Evolutionary conservation across 1,140 invertebrate genomes (phyloP).

Genomic region (Psix sp.): DNA sequence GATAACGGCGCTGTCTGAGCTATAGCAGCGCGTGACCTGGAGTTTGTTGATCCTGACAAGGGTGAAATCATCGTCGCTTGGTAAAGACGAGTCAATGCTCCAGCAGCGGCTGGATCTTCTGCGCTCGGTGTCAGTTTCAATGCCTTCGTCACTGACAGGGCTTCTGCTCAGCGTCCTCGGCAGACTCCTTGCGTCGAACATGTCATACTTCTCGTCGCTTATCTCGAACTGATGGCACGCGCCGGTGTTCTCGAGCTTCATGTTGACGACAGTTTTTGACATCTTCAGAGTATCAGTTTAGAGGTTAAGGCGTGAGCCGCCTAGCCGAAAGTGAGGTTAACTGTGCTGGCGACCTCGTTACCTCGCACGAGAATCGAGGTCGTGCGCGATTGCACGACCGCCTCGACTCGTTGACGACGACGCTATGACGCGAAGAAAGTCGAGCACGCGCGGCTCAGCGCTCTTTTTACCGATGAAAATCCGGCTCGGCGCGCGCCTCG

Average conservation of each 20-base stretch:
- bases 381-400: slow-evolving; percentile 24
- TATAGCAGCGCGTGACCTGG: slow-evolving; percentile 74
- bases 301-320: slow-evolving; percentile 9
- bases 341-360: slow-evolving; percentile 33
- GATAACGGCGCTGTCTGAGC: slow-evolving; percentile 78
- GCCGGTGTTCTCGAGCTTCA: slow-evolving; percentile 36
- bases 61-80: slow-evolving; percentile 65
- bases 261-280: slow-evolving; percentile 18
- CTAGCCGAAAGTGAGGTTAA: slow-evolving; percentile 45
- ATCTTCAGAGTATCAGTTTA: slow-evolving; percentile 13
- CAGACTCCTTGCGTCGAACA: slow-evolving; percentile 63
- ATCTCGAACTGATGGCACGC: slow-evolving; percentile 59
- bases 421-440: slow-evolving; percentile 52
- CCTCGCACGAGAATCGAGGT: slow-evolving; percentile 42
- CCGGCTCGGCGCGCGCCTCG: slow-evolving; percentile 19
- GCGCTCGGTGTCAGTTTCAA: slow-evolving; percentile 66
- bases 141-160: slow-evolving; percentile 70
- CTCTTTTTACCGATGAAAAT: slow-evolving; percentile 42
- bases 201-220: slow-evolving; percentile 64
- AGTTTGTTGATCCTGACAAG: slow-evolving; percentile 60
- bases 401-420: slow-evolving; percentile 29
- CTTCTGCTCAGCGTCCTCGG: slow-evolving; percentile 63
- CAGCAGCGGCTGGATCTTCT: slow-evolving; percentile 62
- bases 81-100: slow-evolving; percentile 67
- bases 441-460: slow-evolving; percentile 42